These are phyloP conservation scores for Ispidina picta DNA, from an alignment of 2,797 vertebrate genomes.

Conservation along the genomic window DNA sequence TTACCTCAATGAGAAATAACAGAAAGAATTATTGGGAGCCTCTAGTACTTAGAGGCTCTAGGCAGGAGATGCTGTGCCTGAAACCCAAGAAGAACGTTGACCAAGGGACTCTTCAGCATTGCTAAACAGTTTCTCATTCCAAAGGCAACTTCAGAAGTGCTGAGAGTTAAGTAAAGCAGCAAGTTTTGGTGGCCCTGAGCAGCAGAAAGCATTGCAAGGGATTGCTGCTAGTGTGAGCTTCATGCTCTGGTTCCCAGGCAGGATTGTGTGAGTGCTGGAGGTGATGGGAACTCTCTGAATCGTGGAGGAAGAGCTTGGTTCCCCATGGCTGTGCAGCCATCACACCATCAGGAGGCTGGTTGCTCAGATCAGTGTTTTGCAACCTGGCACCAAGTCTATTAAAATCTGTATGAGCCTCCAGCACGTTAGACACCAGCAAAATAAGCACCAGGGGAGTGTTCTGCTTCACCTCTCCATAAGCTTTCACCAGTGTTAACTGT, in stretches of 20 bases:
- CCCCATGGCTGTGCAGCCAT: neutral
- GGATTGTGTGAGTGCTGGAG: fast-evolving
- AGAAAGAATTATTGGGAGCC: neutral
- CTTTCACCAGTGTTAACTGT: neutral
- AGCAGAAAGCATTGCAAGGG: neutral
- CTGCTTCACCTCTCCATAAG: neutral
- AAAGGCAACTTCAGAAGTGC: neutral
- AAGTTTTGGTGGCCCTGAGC: neutral
- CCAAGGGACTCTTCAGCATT: neutral
- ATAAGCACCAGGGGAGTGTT: neutral
- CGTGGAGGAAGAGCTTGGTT: neutral
- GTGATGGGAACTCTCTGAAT: neutral
- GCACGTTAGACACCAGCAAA: fast-evolving
- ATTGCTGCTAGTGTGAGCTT: neutral
- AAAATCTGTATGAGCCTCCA: neutral
- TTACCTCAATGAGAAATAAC: neutral
- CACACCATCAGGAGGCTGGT: neutral
- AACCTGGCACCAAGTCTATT: neutral
- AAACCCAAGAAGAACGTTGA: neutral
- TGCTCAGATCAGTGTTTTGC: neutral
- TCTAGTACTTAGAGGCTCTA: neutral
- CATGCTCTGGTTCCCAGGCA: neutral
- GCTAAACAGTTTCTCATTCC: neutral
- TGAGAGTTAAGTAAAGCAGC: neutral
- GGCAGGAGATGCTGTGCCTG: neutral